Evolutionary conservation across 2,888 invertebrate species (phyloP), one percentile per base, ranked within the genome.

Genomic region (Chironomus riparius): DNA sequence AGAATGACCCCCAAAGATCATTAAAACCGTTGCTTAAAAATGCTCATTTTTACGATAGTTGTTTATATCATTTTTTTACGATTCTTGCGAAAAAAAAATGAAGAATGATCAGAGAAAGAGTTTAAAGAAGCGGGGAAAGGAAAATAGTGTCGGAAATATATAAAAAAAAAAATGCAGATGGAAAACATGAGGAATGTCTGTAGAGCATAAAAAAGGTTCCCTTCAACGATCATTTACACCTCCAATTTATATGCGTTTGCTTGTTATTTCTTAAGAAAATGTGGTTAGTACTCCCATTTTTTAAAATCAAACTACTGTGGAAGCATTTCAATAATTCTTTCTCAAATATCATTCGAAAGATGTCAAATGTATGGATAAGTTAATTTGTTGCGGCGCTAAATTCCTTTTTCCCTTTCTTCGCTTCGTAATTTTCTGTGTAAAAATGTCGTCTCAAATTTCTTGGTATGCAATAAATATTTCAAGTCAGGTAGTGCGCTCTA

Each of bases 301-400:
- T 38, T 10, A 38, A 38, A 38, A 38, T 38, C 38, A 38, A 38
- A 38, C 38, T 38, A 10, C 15, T 22, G 48, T 50, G n/a, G n/a
- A 6, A 15, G 21, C 2, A 56, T 21, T 24, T 7, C 72, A 56
- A 72, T 72, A 72, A 72, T 21, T 72, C 72, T 72, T 72, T 12
- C 72, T 72, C 72, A 18, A 72, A 61, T 72, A 38, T 28, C 72
- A 62, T 2, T 22, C 47, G 71, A n/a, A 15, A 38, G 38, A 56
- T 22, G n/a, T 56, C 21, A 70, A 68, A 24, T 68, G 3, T n/a
- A n/a, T 15, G 13, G 47, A 15, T 47, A 28, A 21, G 24, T 70
- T 48, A 70, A 72, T 72, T 50, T 47, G 72, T 72, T 72, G 62
- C 62, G 72, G 72, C 72, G 72, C 72, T 72, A 24, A 61, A 62